Evolutionary conservation across 2,888 invertebrate genomes (phyloP).

Genomic region (Euclidia mi): DNA sequence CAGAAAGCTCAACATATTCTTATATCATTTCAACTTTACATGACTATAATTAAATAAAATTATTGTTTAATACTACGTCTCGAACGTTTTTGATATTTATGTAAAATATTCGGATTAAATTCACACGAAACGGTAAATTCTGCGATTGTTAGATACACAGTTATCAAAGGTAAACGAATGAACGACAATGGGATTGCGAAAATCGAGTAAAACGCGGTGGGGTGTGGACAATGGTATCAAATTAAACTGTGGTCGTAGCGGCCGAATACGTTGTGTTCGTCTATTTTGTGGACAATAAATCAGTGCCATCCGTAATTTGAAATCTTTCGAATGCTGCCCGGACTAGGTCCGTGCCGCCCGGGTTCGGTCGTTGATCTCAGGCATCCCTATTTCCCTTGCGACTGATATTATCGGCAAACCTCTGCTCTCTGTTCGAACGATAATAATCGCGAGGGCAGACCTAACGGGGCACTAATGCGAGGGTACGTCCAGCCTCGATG

Average conservation of each 20-base stretch:
- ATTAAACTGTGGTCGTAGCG: constrained; percentile 34
- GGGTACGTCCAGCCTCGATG: constrained; percentile 60
- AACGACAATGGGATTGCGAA: constrained; percentile 30
- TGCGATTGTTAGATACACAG: constrained; percentile 16
- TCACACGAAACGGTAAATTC: constrained; percentile 14
- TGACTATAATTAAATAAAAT: neutral
- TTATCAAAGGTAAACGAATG: constrained; percentile 20
- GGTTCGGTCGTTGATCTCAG: constrained; percentile 72
- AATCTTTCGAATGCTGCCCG: constrained; percentile 60
- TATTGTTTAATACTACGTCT: neutral
- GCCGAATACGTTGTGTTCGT: constrained; percentile 35
- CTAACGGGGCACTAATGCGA: constrained; percentile 72
- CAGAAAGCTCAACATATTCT: constrained; percentile 6
- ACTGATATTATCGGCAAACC: constrained; percentile 70
- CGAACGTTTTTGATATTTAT: neutral
- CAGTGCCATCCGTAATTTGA: constrained; percentile 69
- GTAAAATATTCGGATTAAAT: constrained; percentile 11
- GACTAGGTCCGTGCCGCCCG: constrained; percentile 31
- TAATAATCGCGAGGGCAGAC: constrained; percentile 76
- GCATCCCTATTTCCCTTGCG: constrained; percentile 69
- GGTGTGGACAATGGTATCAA: constrained; percentile 35
- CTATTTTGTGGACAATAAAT: constrained; percentile 62
- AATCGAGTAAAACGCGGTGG: constrained; percentile 13
- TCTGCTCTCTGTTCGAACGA: constrained; percentile 65
- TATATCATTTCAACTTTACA: neutral